These are phyloP conservation scores for Malthinus flaveolus DNA, from an alignment of 2,888 invertebrate species.

Conservation along the genomic window DNA sequence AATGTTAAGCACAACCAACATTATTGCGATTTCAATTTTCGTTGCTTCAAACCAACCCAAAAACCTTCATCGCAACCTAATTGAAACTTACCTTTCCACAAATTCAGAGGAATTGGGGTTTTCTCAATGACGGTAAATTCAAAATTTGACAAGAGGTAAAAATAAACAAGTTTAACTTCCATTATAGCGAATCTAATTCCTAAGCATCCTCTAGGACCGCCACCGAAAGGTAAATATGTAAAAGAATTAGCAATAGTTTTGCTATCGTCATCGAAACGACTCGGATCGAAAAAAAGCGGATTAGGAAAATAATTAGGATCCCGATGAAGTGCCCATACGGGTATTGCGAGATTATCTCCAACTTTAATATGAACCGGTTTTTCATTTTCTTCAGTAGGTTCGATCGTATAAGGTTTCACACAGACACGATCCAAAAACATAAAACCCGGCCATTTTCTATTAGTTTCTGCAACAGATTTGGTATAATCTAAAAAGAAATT, in stretches of 20 bases:
- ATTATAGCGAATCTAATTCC: conserved; percentile 42
- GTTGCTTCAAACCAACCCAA: conserved; percentile 40
- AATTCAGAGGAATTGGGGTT: conserved; percentile 37
- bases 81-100: conserved; percentile 24
- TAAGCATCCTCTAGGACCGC: conserved; percentile 50
- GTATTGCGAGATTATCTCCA: conserved; percentile 42
- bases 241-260: conserved; percentile 38
- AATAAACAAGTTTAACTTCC: conserved; percentile 37
- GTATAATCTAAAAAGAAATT: not conserved
- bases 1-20: no score
- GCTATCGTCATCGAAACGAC: conserved; percentile 49
- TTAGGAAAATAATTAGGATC: conserved; percentile 49
- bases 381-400: conserved; percentile 9
- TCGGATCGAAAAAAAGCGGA: conserved; percentile 52
- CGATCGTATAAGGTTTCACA: conserved; percentile 49
- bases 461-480: conserved; percentile 45
- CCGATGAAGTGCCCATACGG: conserved; percentile 47
- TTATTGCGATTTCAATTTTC: conserved; percentile 3
- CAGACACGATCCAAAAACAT: conserved; percentile 50
- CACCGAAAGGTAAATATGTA: conserved; percentile 49
- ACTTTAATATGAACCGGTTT: conserved; percentile 43
- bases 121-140: conserved; percentile 36
- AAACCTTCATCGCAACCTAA: conserved; percentile 33
- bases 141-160: conserved; percentile 33
- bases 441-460: conserved; percentile 51